phyloP scores from a whole-genome alignment of 1,140 invertebrate genomes.

The Artemia franciscana region DNA sequence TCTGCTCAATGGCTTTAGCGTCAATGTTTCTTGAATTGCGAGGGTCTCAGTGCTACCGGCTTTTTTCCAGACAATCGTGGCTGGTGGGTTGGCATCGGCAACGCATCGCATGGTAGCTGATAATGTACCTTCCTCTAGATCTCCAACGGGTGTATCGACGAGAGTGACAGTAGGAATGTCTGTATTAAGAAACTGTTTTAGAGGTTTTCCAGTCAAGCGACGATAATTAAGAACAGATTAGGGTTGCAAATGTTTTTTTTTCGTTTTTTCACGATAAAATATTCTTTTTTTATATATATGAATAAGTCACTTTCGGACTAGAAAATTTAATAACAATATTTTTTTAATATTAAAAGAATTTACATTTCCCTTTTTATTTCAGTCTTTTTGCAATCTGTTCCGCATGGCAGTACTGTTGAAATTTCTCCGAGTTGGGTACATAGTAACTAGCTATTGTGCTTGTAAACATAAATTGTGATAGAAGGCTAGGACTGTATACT shows the following conservation, averaged over 20 bases:
- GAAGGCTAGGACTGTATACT: too few relatives aligned
- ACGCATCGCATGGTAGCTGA: slow-evolving; percentile 47
- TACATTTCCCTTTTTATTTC: too few relatives aligned
- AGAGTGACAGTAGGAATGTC: slow-evolving; percentile 49
- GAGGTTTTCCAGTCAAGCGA: background rate
- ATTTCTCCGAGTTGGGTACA: too few relatives aligned
- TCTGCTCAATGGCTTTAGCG: slow-evolving; percentile 36
- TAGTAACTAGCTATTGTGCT: too few relatives aligned
- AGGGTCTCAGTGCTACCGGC: slow-evolving; percentile 29
- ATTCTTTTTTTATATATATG: too few relatives aligned
- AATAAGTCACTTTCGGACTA: too few relatives aligned
- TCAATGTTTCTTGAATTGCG: slow-evolving; percentile 30
- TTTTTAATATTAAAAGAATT: too few relatives aligned
- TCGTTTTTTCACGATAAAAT: background rate
- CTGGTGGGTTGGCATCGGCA: slow-evolving; percentile 62
- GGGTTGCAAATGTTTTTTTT: background rate
- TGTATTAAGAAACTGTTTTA: too few relatives aligned
- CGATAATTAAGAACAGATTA: background rate
- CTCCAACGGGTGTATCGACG: slow-evolving; percentile 37
- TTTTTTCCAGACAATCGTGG: slow-evolving; percentile 53
- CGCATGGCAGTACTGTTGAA: too few relatives aligned
- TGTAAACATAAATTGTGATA: too few relatives aligned
- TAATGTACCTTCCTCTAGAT: slow-evolving; percentile 58
- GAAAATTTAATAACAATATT: too few relatives aligned
- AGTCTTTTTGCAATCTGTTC: too few relatives aligned